Base-by-base conservation (phyloP, 1,140 invertebrate genomes). In the Eriocheir sinensis region DNA sequence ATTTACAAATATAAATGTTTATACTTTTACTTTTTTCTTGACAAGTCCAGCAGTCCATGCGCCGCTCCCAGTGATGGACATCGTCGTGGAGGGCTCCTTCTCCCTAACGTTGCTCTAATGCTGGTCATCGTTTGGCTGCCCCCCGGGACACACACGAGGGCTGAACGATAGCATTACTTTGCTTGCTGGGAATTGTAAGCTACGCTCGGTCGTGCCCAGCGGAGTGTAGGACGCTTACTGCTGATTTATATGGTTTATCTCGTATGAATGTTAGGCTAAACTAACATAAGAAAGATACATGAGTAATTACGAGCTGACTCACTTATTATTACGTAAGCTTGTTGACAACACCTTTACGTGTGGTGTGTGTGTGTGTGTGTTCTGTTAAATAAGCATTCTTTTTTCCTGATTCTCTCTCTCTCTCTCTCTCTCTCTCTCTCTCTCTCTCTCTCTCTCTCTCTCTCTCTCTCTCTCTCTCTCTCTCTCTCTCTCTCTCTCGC, bases 401-500 rank as follows among this genome's bases (percentile, higher is more conserved):
- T 72, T 21, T 72, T n/a, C n/a, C 27, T 72, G 15, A 48, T 17
- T 53, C 48, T 53, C 12, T 21, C n/a, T n/a, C n/a, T n/a, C n/a
- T n/a, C n/a, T n/a, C n/a, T n/a, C n/a, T n/a, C 15, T 15, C 21
- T 21, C 53, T 72, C 53, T 72, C 53, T 72, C 21, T 72, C 53
- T 72, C 21, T 72, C 53, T 72, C 60, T 72, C 60, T 72, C 60
- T 72, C 27, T 72, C 60, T 72, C 60, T n/a, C 60, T 72, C 60
- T 72, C 60, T 72, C 60, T 72, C 60, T n/a, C 60, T 72, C 60
- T 72, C 60, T 72, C 27, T 12, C 27, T 72, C 60, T n/a, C 60
- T 72, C 60, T 72, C 60, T 72, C 60, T 72, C 60, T n/a, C 60
- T 72, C 60, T 72, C 60, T 72, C 27, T 12, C 27, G n/a, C 21